phyloP scores from a whole-genome alignment of 2,888 invertebrate species.

The Calephelis perditalis region DNA sequence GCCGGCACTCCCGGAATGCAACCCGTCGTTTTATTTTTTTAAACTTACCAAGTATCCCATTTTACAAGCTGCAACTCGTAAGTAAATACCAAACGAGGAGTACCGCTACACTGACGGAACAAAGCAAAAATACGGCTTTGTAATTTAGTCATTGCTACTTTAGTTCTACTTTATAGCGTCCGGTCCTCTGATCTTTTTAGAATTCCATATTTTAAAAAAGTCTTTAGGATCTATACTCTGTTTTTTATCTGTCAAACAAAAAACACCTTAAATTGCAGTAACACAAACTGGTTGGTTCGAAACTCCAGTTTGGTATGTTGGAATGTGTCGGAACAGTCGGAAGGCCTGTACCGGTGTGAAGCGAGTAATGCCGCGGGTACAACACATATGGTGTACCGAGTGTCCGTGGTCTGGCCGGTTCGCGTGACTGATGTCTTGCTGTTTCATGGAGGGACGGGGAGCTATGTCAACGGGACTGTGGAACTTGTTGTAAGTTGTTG shows the following conservation, averaged over 20 bases:
- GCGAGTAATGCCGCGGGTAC: conserved; percentile 80
- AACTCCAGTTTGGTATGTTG: conserved; percentile 40
- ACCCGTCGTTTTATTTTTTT: too few species aligned
- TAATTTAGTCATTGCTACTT: too few species aligned
- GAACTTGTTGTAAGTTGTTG: conserved; percentile 43
- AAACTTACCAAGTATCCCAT: too few species aligned
- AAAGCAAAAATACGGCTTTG: too few species aligned
- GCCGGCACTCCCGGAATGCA: too few species aligned
- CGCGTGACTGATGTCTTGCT: conserved; percentile 39
- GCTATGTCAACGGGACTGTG: conserved; percentile 33
- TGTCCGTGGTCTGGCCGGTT: conserved; percentile 60
- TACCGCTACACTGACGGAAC: too few species aligned
- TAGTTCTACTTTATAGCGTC: too few species aligned
- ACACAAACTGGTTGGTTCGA: conserved; percentile 47
- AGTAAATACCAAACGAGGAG: too few species aligned
- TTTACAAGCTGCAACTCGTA: too few species aligned
- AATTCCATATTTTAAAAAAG: too few species aligned
- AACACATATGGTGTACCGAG: conserved; percentile 65
- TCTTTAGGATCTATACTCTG: too few species aligned
- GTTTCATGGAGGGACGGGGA: conserved; percentile 38
- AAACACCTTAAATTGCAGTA: conserved; percentile 37
- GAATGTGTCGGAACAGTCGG: conserved; percentile 45
- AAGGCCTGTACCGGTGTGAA: conserved; percentile 77
- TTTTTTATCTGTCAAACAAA: background rate
- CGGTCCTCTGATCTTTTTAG: too few species aligned